Conservation (phyloP, 2,888 invertebrate genomes). For the Dolichomitus sp. region DNA sequence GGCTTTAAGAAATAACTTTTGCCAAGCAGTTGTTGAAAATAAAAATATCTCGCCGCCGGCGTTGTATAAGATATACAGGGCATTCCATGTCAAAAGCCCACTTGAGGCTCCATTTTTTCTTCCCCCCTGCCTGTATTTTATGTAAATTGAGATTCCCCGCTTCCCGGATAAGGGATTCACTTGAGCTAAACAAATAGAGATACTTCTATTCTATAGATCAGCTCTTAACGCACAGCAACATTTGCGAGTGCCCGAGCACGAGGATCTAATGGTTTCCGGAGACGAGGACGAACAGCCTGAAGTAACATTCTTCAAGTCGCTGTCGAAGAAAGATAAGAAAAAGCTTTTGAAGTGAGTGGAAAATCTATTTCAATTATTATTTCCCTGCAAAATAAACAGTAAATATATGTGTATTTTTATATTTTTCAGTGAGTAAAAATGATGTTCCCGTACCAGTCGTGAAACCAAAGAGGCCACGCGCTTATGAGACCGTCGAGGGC, state of each 20-base stretch:
- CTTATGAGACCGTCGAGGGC: slow-evolving; percentile 87
- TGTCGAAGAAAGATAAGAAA: slow-evolving; percentile 96
- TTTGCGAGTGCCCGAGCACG: slow-evolving; percentile 88
- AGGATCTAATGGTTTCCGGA: slow-evolving; percentile 84
- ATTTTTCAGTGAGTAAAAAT: slow-evolving; percentile 88
- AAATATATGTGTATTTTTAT: slow-evolving; percentile 54
- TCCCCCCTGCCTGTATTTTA: too few species aligned
- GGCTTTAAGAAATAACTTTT: too few species aligned
- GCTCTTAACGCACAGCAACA: slow-evolving; percentile 87
- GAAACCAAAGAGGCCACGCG: slow-evolving; percentile 87
- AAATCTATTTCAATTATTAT: slow-evolving; percentile 38
- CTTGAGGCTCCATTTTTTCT: too few species aligned
- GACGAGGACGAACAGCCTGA: slow-evolving; percentile 89
- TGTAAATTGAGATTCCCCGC: too few species aligned
- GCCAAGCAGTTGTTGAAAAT: too few species aligned
- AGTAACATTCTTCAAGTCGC: slow-evolving; percentile 93
- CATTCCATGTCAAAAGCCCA: too few species aligned
- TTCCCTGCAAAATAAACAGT: too few species aligned
- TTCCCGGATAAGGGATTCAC: too few species aligned
- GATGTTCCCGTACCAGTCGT: slow-evolving; percentile 87
- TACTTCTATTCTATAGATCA: slow-evolving; percentile 73
- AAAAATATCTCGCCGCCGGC: too few species aligned
- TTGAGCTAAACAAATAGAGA: slow-evolving; percentile 68
- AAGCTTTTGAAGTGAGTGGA: slow-evolving; percentile 93
- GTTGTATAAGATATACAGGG: too few species aligned